Evolutionary conservation across 2,797 vertebrate species (phyloP).

Genomic region (Pterois miles): DNA sequence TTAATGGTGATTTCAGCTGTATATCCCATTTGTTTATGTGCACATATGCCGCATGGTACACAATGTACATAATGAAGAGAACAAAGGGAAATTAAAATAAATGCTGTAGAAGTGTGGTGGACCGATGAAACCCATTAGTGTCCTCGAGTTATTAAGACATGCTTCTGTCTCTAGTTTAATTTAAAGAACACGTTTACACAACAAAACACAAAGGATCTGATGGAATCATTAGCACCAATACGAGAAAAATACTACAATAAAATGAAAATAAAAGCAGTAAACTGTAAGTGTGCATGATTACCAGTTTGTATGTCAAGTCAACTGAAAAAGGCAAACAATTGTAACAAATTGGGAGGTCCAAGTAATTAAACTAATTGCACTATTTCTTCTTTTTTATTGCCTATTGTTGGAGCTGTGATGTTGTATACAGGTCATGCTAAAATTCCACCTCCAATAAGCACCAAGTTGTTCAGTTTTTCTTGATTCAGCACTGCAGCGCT

Average conservation of each 20-base stretch:
- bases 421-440: constrained; percentile 17
- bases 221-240: constrained; percentile 6
- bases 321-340: background rate
- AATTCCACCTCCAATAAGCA: constrained; percentile 21
- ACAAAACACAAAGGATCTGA: constrained; percentile 9
- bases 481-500: constrained; percentile 30
- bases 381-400: constrained; percentile 8
- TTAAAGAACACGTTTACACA: constrained; percentile 14
- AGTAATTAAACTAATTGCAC: constrained; percentile 13
- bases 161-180: constrained; percentile 11
- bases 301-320: background rate
- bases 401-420: constrained; percentile 11
- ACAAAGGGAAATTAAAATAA: constrained; percentile 18
- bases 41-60: background rate
- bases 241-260: background rate
- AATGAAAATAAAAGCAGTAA: constrained; percentile 1
- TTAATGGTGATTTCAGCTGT: constrained; percentile 30
- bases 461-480: constrained; percentile 24
- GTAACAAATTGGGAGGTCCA: constrained; percentile 11
- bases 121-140: constrained; percentile 26
- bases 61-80: constrained; percentile 14
- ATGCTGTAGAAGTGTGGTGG: constrained; percentile 4
- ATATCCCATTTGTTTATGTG: constrained; percentile 11
- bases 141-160: constrained; percentile 23
- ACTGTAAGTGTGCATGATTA: constrained; percentile 3